phyloP scores from a whole-genome alignment of 1,140 invertebrate genomes.

The Papilio xuthus region DNA sequence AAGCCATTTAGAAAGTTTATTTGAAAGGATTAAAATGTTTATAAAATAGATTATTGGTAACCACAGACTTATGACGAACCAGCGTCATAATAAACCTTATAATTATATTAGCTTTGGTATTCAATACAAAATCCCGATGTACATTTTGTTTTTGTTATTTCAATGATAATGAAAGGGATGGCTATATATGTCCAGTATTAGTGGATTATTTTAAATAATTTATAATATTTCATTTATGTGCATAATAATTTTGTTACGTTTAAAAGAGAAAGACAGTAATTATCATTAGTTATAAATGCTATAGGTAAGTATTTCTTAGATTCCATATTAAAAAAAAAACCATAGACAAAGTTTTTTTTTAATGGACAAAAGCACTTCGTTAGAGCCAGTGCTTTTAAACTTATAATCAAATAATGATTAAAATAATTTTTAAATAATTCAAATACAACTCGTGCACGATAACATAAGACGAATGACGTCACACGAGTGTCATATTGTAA shows the following conservation, averaged over 20 bases:
- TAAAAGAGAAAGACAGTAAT: conserved; percentile 21
- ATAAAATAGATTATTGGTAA: too few species aligned
- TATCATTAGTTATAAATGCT: conserved; percentile 40
- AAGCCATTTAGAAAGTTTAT: too few species aligned
- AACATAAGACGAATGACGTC: conserved; percentile 1
- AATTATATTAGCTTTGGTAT: too few species aligned
- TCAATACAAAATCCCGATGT: too few species aligned
- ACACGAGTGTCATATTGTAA: not conserved
- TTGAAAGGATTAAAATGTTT: too few species aligned
- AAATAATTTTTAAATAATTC: not conserved
- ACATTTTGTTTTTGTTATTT: too few species aligned
- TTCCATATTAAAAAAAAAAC: not conserved
- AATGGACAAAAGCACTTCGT: not conserved
- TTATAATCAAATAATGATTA: not conserved
- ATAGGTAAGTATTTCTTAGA: not conserved
- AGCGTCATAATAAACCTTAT: too few species aligned
- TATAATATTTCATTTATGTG: conserved; percentile 10
- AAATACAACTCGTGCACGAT: not conserved
- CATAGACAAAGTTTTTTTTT: not conserved
- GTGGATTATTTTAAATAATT: not conserved
- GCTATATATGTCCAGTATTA: too few species aligned
- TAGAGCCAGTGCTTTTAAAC: conserved; percentile 3
- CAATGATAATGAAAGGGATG: too few species aligned
- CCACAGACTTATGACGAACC: too few species aligned
- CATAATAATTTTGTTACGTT: conserved; percentile 22